Conservation (phyloP, 2,797 vertebrate species). For the Vespertilio murinus region DNA sequence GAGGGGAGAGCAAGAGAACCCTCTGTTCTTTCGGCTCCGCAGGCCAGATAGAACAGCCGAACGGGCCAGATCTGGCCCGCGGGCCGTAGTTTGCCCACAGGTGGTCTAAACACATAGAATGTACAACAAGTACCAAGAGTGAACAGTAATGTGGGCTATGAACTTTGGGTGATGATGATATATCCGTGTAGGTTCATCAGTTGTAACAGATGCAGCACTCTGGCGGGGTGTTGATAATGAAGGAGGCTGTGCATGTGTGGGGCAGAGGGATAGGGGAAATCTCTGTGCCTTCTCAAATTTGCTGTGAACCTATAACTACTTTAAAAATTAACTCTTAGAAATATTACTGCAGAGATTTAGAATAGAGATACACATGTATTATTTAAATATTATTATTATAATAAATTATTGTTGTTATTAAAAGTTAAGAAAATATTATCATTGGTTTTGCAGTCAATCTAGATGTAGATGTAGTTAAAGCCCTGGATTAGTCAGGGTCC, state of each 20-base stretch:
- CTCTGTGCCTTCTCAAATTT: background rate
- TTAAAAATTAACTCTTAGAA: background rate
- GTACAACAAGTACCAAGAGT: background rate
- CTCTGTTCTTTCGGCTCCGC: too few relatives aligned
- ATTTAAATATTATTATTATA: background rate
- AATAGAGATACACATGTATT: background rate
- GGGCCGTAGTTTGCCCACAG: too few relatives aligned
- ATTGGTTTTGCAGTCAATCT: background rate
- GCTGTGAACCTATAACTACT: background rate
- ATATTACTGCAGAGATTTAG: conserved; percentile 18
- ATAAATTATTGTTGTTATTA: background rate
- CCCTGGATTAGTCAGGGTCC: background rate
- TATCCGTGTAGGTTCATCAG: background rate
- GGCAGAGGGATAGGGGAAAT: background rate
- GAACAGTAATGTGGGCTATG: background rate
- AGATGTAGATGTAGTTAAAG: conserved; percentile 19
- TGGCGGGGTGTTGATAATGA: background rate
- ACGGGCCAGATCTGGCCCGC: too few relatives aligned
- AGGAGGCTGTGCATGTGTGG: background rate
- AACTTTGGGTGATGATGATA: background rate
- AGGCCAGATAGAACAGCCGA: too few relatives aligned
- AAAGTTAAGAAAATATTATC: conserved; percentile 12
- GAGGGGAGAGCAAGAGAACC: too few relatives aligned
- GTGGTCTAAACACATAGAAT: background rate
- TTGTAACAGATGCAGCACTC: background rate